Evolutionary conservation across 2,888 invertebrate genomes (phyloP).

Genomic region (Drosophila austrosaltans): DNA sequence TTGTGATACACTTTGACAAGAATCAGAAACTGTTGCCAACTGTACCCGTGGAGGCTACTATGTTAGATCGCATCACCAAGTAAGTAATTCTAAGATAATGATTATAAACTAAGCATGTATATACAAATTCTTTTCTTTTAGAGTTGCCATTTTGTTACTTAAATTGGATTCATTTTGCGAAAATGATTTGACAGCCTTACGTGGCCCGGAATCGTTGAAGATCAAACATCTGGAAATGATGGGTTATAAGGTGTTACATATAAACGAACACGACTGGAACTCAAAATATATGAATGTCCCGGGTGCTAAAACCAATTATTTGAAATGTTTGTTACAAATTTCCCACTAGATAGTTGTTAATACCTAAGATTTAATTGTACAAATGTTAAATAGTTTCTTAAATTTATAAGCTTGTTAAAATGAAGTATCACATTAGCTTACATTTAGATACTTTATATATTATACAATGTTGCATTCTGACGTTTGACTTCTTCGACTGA

Average conservation of each 20-base stretch:
- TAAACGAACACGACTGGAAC: constrained; percentile 85
- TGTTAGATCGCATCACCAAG: constrained; percentile 82
- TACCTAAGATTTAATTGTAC: not conserved
- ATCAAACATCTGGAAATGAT: constrained; percentile 87
- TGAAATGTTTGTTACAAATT: constrained; percentile 82
- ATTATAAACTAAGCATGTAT: not conserved
- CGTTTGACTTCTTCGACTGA: too few species aligned
- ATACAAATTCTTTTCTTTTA: constrained; percentile 19
- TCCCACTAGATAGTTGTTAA: constrained; percentile 24
- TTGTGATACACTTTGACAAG: constrained; percentile 82
- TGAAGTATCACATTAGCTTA: not conserved
- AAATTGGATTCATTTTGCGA: constrained; percentile 83
- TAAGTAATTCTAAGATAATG: constrained; percentile 39
- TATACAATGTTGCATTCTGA: too few species aligned
- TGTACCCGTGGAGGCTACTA: constrained; percentile 73
- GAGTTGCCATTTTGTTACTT: constrained; percentile 83
- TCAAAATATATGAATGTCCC: constrained; percentile 85
- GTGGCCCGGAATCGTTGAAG: constrained; percentile 85
- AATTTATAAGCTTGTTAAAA: not conserved
- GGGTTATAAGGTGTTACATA: constrained; percentile 86
- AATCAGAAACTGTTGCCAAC: constrained; percentile 70
- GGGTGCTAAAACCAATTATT: constrained; percentile 84
- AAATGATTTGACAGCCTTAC: constrained; percentile 84
- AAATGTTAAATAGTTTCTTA: not conserved
- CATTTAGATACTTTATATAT: too few species aligned